A percentile compares a stretch with the other conserved stretches of the same genome.
Conservation (phyloP, 2,797 vertebrate species). For the Brachyalestes nurse region DNA sequence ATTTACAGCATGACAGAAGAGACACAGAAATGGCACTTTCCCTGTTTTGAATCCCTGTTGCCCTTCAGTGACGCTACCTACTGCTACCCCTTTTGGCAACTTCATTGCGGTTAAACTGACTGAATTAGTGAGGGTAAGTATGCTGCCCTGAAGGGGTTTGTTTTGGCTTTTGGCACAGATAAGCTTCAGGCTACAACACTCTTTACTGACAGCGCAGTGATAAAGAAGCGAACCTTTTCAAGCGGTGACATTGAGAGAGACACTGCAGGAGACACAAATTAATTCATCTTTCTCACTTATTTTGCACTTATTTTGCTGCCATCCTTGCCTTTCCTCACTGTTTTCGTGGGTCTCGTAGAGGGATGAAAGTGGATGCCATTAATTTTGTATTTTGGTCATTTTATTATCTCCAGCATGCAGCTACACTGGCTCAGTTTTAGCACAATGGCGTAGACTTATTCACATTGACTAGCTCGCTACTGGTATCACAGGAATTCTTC, state of each 20-base stretch:
- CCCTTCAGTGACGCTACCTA: not conserved
- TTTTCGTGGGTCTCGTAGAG: constrained; percentile 6
- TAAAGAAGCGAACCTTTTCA: constrained; percentile 22
- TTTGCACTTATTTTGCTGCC: constrained; percentile 18
- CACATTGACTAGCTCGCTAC: constrained; percentile 13
- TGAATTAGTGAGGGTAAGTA: constrained; percentile 14
- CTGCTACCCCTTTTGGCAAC: not conserved
- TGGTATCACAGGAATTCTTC: constrained; percentile 30
- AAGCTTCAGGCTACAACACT: constrained; percentile 14
- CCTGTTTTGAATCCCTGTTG: not conserved
- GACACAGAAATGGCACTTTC: not conserved
- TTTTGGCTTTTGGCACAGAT: constrained; percentile 11
- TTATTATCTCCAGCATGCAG: constrained; percentile 31
- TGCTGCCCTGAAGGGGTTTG: constrained; percentile 16
- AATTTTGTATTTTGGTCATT: not conserved
- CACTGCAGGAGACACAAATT: constrained; percentile 36
- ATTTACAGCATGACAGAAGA: not conserved
- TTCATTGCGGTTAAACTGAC: constrained; percentile 1
- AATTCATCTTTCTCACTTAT: constrained; percentile 46
- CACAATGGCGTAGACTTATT: constrained; percentile 3
- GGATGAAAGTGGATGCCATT: not conserved
- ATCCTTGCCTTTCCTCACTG: not conserved
- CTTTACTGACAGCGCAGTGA: constrained; percentile 32
- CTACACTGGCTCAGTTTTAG: not conserved
- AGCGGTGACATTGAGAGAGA: constrained; percentile 22